Evolutionary conservation across 1,140 invertebrate genomes (phyloP), one percentile per base, ranked within the genome.

Genomic region (Aphelenchoides besseyi): DNA sequence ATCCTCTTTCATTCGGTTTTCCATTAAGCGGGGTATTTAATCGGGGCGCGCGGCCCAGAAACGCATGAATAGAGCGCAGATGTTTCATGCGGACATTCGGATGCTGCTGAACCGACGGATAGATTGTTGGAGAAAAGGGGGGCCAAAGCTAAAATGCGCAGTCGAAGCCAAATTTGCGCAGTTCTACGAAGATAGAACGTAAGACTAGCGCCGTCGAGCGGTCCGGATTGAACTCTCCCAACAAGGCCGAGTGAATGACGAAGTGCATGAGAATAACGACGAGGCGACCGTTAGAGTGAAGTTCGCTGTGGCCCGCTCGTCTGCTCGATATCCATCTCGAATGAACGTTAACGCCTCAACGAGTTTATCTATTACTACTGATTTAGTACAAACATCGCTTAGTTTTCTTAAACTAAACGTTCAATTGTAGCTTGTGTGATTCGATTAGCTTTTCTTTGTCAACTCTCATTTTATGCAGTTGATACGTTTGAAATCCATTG

Each of bases 51-150:
- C 41, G 23, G 41, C 12, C 41, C 41, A 12, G 41, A 48, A 48
- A 48, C 41, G 41, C 41, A 48, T 48, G 41, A 48, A 48, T 48
- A 48, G 41, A 48, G 41, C 41, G 41, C 41, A 48, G 41, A 48
- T 48, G 41, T 48, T 48, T 48, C 41, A 48, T 48, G 41, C 41
- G 41, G 41, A 48, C 41, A 48, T 23, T 23, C 12, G 41, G 12
- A 23, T 12, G 41, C 12, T 48, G 41, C 41, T n/a, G n/a, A n/a
- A 23, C 12, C 41, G 41, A 23, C 41, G 41, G 41, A 48, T 48
- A n/a, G n/a, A n/a, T n/a, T n/a, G 41, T 48, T 48, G 41, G 41
- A 23, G 41, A 12, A 23, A 48, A 23, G 23, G 41, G n/a, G n/a
- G n/a, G 41, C 12, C 41, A 12, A 48, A 48, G 41, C 41, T 48